These are phyloP conservation scores for Trypoxylus dichotomus DNA, from an alignment of 1,140 invertebrate species.

Conservation along the genomic window DNA sequence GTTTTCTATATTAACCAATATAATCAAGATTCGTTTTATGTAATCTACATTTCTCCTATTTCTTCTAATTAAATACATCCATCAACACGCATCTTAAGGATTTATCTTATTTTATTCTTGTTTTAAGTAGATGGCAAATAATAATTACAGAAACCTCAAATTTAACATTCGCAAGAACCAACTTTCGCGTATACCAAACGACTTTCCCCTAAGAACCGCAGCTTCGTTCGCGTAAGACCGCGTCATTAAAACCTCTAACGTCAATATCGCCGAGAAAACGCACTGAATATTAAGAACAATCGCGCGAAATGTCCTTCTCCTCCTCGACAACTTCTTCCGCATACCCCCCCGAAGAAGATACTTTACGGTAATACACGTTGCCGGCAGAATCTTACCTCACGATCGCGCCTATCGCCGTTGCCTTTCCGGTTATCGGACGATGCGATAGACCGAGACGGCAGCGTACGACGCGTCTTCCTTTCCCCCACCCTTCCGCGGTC, in stretches of 20 bases:
- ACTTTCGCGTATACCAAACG: not conserved
- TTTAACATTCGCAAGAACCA: not conserved
- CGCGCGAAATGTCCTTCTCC: conserved; percentile 1
- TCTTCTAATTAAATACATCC: too few species aligned
- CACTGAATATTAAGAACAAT: conserved; percentile 24
- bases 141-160: not conserved
- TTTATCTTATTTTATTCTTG: too few species aligned
- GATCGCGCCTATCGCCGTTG: not conserved
- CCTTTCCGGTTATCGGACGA: not conserved
- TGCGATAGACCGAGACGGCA: not conserved
- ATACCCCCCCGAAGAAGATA: not conserved
- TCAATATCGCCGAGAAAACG: conserved; percentile 15
- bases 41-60: too few species aligned
- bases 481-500: not conserved
- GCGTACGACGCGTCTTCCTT: not conserved
- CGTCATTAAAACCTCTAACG: conserved; percentile 19
- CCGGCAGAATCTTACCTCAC: not conserved
- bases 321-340: not conserved
- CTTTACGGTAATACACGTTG: conserved; percentile 1
- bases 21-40: too few species aligned
- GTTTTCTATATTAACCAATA: too few species aligned
- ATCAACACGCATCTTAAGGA: too few species aligned
- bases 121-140: not conserved
- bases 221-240: not conserved
- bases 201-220: not conserved